Conservation (phyloP, 2,888 invertebrate species). For the Stenodera caucasica region DNA sequence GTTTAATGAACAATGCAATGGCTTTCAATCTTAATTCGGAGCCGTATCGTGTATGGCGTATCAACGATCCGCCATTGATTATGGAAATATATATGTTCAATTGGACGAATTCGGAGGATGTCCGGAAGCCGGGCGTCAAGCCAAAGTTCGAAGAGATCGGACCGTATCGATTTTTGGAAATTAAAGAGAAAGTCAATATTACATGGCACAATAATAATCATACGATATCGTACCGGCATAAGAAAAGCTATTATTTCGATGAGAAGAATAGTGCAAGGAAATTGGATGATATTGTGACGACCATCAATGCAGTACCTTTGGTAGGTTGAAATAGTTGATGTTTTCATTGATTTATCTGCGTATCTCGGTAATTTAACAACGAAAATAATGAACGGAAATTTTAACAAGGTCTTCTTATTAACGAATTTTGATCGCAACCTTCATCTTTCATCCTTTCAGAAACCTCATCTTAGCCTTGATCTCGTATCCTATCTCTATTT, state of each 20-base stretch:
- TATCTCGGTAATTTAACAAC: too few species aligned
- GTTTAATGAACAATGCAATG: conserved; percentile 40
- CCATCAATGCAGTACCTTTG: conserved; percentile 76
- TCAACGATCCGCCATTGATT: conserved; percentile 48
- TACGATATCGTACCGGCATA: conserved; percentile 72
- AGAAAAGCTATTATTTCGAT: conserved; percentile 71
- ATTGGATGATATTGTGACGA: conserved; percentile 70
- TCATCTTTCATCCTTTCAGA: too few species aligned
- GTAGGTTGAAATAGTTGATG: conserved; percentile 56
- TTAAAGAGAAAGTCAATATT: conserved; percentile 71
- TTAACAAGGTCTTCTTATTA: too few species aligned
- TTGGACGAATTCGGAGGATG: conserved; percentile 58
- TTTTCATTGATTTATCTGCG: background rate
- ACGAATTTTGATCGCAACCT: too few species aligned
- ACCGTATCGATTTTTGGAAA: conserved; percentile 69
- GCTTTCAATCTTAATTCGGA: conserved; percentile 41
- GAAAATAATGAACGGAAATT: too few species aligned
- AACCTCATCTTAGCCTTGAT: too few species aligned
- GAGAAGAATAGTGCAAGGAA: conserved; percentile 66
- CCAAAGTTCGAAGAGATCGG: conserved; percentile 63
- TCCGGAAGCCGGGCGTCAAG: conserved; percentile 58
- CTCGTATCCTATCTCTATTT: too few species aligned
- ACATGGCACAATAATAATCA: conserved; percentile 72
- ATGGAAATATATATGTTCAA: conserved; percentile 52
- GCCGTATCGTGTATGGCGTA: conserved; percentile 48